Conservation (phyloP, 2,113 vertebrate species). For the Procavia capensis region DNA sequence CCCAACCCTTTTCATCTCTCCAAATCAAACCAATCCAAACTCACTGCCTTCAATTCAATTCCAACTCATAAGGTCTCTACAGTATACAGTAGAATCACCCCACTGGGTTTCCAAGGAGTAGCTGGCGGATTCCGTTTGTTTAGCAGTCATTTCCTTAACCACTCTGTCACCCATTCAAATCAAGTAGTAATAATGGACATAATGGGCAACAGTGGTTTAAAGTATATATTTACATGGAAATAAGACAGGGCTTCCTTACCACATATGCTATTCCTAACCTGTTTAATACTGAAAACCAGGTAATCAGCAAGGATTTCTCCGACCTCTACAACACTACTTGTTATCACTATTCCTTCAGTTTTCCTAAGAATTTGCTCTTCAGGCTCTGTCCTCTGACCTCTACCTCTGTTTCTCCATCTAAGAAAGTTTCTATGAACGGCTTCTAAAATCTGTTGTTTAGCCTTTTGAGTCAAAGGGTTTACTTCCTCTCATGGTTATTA, state of each 20-base stretch:
- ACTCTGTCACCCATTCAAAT: not conserved
- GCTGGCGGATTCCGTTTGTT: too few relatives aligned
- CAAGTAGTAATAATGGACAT: not conserved
- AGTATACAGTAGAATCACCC: too few relatives aligned
- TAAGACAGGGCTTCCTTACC: not conserved
- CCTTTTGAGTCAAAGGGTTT: not conserved
- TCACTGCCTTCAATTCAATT: too few relatives aligned
- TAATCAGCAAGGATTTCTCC: not conserved
- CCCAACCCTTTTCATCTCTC: not conserved
- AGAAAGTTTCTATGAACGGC: not conserved
- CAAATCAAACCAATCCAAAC: not conserved
- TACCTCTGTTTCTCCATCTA: not conserved
- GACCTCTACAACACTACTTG: not conserved
- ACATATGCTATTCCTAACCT: not conserved
- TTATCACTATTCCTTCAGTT: slow-evolving; percentile 5
- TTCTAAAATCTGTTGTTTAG: not conserved
- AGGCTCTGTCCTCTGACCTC: not conserved
- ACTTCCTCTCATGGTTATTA: not conserved
- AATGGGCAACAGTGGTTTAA: not conserved
- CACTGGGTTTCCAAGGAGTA: too few relatives aligned
- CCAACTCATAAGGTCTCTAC: too few relatives aligned
- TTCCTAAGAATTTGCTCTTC: not conserved
- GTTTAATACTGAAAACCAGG: not conserved
- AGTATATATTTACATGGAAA: not conserved
- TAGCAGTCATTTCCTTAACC: too few relatives aligned